Evolutionary conservation across 2,797 vertebrate species (phyloP), one percentile per base, ranked within the genome.

Genomic region (Eurystomus glaucurus): DNA sequence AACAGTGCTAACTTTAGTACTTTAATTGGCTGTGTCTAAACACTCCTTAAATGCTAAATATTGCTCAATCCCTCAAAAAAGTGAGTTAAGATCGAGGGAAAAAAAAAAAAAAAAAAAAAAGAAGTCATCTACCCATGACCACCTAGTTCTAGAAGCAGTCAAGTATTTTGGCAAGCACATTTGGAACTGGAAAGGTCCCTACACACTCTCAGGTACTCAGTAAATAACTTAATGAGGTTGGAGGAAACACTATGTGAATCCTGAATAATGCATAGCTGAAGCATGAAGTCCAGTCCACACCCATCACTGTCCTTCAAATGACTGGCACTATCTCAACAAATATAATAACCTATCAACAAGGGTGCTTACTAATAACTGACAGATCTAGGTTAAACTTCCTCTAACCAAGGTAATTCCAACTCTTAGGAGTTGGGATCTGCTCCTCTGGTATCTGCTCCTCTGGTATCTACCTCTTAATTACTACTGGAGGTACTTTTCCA

Each of bases 401-500:
- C 29, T 45, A 80, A 64, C 20, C 39, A 57, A 83, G 46, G 22
- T 8, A 65, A 65, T 66, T 85, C 35, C 57, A 96, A 6, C 31
- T 69, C 21, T 64, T 0, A 0, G 31, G 37, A 81, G 14, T 7
- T 48, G 39, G 5, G 29, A 61, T 77, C 21, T 28, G 28, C 35
- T 92, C 51, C 35, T 35, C n/a, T n/a, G n/a, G n/a, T n/a, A n/a
- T n/a, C n/a, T n/a, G n/a, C n/a, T n/a, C n/a, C 54, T 76, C 48
- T 54, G 16, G 10, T 35, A 65, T 7, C 71, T 51, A 37, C 51
- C 35, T 35, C 2, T 0, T n/a, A 60, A 77, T 22, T 70, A 58
- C 9, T 43, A 62, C 26, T 7, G 7, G 19, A 80, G 22, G 5
- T 25, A 60, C 58, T 41, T 77, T 68, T n/a, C 51, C 28, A 15